Evolutionary conservation across 1,140 invertebrate species (phyloP), one percentile per base, ranked within the genome.

Genomic region (Anagrus nilaparvatae): DNA sequence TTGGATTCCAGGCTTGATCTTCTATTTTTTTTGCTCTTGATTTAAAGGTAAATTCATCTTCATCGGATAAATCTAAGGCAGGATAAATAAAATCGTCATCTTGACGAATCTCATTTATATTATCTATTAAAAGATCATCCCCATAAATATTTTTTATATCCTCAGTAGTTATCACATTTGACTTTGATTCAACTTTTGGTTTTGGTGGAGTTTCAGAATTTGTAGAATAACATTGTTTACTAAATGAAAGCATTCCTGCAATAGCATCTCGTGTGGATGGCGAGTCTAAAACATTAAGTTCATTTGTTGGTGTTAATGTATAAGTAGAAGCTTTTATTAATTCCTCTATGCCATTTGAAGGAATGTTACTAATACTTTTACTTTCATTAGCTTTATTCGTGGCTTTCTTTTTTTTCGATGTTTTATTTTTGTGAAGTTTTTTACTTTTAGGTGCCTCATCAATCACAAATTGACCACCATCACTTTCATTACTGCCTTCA

Each of bases 1-100:
- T 83, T 0, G 87, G 87, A 61, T 84, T 88, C 87, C 87, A 91
- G 4, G 84, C 79, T 58, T 83, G 79, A 50, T 82, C 79, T 27
- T 73, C 62, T 44, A 71, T 69, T 51, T 65, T 65, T 54, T 76
- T 75, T 18, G 74, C 69, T 54, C 76, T 64, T 3, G 71, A 69
- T 58, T 78, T 78, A 47, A 77, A 76, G 21, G 71, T 67, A 40
- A 66, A 70, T 55, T 81, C 72, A 59, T 84, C 81, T 40, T 90
- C 86, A 42, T 85, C 84, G 1, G 84, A 87, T 53, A 81, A 77
- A 55, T 90, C 86, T 43, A 91, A 63, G 5, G 84, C 79, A 23
- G 87, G 83, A 65, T 92, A 92, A 56, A 92, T 82, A 60, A 82
- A 89, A 65, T 89, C 85, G 52, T 87, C 83, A 60, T 90, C 87